phyloP scores from a whole-genome alignment of 30 jellyfish, hydroid and myxozoan species.

The Cassiopea xamachana region DNA sequence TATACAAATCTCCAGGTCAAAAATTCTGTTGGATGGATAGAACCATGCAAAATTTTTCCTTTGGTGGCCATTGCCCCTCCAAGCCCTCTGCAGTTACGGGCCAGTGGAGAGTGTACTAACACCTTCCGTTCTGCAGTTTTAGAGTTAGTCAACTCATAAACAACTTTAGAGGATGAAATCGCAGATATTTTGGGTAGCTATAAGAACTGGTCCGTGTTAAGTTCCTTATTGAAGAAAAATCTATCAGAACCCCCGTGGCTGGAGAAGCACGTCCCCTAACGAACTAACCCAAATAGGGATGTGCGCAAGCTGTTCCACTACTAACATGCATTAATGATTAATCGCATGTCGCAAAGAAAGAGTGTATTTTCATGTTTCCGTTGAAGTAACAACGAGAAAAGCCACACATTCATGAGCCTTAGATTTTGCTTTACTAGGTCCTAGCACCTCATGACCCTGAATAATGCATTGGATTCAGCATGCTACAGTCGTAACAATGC shows the following conservation, averaged over 20 bases:
- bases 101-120: too few relatives aligned
- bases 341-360: constrained; percentile 12
- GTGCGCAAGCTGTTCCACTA: neutral
- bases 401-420: constrained; percentile 34
- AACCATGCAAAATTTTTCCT: too few relatives aligned
- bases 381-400: constrained; percentile 29
- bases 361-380: constrained; percentile 31
- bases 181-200: neutral
- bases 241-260: neutral
- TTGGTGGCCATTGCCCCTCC: too few relatives aligned
- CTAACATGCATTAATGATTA: constrained; percentile 30
- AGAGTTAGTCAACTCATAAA: too few relatives aligned
- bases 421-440: constrained; percentile 19
- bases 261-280: neutral
- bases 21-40: too few relatives aligned
- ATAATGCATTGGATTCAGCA: constrained; percentile 13
- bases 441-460: constrained; percentile 16
- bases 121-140: too few relatives aligned
- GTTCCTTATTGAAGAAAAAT: neutral
- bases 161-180: neutral
- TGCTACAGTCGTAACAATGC: neutral
- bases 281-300: neutral
- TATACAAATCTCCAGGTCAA: too few relatives aligned
- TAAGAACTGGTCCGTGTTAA: neutral
- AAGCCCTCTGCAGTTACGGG: too few relatives aligned